Evolutionary conservation across 2,113 vertebrate genomes (phyloP).

Genomic region (Nannospalax galili): DNA sequence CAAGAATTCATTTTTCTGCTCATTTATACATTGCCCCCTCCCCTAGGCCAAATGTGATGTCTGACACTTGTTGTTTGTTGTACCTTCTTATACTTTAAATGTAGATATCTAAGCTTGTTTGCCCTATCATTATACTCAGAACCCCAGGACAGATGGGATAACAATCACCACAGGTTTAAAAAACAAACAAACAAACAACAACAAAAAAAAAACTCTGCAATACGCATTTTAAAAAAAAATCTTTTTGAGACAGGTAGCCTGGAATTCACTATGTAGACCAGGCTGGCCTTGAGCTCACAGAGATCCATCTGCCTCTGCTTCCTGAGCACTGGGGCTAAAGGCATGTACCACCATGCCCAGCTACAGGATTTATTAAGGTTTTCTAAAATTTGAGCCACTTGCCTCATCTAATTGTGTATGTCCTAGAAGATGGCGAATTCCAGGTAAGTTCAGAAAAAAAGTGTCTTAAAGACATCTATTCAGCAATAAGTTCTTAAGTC

Average conservation of each 20-base stretch:
- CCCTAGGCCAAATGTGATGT: not conserved
- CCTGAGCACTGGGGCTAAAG: too few relatives aligned
- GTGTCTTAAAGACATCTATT: not conserved
- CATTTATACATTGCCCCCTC: not conserved
- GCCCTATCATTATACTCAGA: not conserved
- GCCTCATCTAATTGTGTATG: not conserved
- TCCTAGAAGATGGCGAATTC: not conserved
- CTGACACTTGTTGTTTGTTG: not conserved
- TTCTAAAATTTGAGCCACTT: constrained; percentile 19
- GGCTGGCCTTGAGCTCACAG: too few relatives aligned
- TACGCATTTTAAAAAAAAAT: too few relatives aligned
- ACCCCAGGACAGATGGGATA: not conserved
- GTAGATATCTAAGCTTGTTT: not conserved
- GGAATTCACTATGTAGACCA: too few relatives aligned
- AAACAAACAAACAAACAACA: too few relatives aligned
- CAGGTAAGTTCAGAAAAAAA: not conserved
- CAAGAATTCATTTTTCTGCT: not conserved
- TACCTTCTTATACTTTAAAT: not conserved
- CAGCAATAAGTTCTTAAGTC: constrained; percentile 3
- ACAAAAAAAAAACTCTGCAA: not conserved
- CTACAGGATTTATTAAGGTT: not conserved
- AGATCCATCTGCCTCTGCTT: too few relatives aligned
- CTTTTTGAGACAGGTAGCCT: too few relatives aligned
- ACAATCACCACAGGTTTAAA: not conserved
- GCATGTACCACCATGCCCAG: too few relatives aligned